Base-by-base conservation (phyloP, 2,888 invertebrate genomes). In the Julus scandinavius region DNA sequence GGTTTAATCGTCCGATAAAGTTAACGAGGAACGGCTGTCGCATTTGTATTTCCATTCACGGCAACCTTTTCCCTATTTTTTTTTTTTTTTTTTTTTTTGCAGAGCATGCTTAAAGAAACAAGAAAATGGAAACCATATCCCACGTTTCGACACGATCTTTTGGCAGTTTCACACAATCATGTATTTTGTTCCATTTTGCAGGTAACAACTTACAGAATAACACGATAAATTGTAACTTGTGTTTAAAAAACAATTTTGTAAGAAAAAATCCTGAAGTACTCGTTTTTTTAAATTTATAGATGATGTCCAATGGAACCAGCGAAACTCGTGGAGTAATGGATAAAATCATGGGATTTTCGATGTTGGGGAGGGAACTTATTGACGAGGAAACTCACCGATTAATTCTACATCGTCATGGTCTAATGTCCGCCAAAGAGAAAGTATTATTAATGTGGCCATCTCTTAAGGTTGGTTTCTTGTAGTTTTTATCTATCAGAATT, bases 341-440 rank as follows among this genome's bases (percentile, higher is more conserved):
- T 15, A 80, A 80, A 38, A 80, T 80, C 38, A 80, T 80, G 38
- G 80, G 80, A 80, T 80, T 80, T 80, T 38, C 80, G 11, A 38
- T 80, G 38, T 9, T 80, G 38, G 80, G 80, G 0, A 80, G 80
- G 38, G 80, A 80, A 3, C 13, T 80, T 38, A 80, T 80, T 15
- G 80, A 80, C 15, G 80, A 80, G 13, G 15, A 40, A 13, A 38
- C 38, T 38, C 80, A 80, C 38, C 15, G 5, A 15, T 15, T 38
- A 5, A 11, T 80, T 80, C 15, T 80, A 13, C 80, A 40, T 80
- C 80, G 80, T 15, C 80, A 80, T 80, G 80, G 80, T 7, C 15
- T 7, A 1, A 80, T 38, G 38, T 0, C 13, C 2, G 4, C 38
- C 38, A 80, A 38, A 80, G 80, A 80, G 13, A 40, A 13, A 40